phyloP scores from a whole-genome alignment of 2,113 vertebrate species.

The Saccopteryx bilineata region DNA sequence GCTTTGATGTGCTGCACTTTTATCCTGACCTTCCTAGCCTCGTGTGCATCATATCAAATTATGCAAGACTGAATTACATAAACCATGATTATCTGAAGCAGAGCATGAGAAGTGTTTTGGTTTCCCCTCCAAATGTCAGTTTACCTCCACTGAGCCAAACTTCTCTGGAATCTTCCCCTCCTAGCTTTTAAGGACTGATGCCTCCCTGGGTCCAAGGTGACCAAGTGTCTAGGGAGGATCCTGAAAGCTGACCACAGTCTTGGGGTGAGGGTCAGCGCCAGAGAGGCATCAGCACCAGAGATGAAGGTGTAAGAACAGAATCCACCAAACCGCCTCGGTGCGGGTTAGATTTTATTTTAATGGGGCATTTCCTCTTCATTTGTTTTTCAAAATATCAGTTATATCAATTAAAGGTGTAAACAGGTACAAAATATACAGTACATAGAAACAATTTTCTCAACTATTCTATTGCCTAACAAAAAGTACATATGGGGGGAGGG shows the following conservation, averaged over 20 bases:
- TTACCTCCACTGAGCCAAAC: not conserved
- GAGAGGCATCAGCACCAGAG: not conserved
- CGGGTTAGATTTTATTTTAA: conserved; percentile 85
- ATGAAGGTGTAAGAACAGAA: conserved; percentile 35
- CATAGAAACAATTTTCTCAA: conserved; percentile 81
- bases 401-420: conserved; percentile 84
- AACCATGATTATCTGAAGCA: not conserved
- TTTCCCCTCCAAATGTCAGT: not conserved
- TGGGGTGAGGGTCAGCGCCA: no score
- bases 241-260: not conserved
- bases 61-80: not conserved
- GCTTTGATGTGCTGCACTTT: not conserved
- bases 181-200: not conserved
- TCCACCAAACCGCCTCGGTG: conserved; percentile 52
- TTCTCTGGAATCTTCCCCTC: not conserved
- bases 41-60: not conserved
- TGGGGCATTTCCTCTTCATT: conserved; percentile 74
- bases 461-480: conserved; percentile 81
- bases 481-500: conserved; percentile 70
- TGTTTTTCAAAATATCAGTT: conserved; percentile 83
- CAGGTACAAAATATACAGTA: conserved; percentile 86
- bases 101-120: not conserved
- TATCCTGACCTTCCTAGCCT: not conserved
- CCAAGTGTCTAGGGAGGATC: not conserved
- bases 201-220: not conserved